Conservation (phyloP, 2,113 vertebrate genomes). For the Oenanthe oenanthe region DNA sequence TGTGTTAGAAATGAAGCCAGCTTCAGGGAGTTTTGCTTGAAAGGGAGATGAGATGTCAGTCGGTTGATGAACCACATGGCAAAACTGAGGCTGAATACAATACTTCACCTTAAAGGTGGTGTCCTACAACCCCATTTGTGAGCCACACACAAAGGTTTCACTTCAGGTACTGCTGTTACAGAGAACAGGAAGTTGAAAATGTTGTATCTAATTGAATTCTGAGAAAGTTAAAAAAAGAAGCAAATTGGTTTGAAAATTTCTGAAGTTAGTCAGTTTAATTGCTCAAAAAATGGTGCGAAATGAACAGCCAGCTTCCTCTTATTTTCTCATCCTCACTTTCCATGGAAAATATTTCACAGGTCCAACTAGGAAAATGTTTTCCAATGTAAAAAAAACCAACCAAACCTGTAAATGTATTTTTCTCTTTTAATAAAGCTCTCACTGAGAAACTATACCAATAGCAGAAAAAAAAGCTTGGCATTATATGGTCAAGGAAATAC, state of each 20-base stretch:
- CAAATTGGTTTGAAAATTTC: background rate
- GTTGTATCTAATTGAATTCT: background rate
- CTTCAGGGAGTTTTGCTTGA: background rate
- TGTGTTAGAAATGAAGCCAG: background rate
- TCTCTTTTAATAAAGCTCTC: background rate
- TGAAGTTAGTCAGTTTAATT: background rate
- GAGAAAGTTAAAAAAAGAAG: background rate
- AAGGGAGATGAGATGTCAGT: background rate
- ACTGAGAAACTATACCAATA: background rate
- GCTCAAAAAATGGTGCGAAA: background rate
- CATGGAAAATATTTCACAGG: background rate
- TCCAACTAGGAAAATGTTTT: background rate
- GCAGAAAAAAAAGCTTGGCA: background rate
- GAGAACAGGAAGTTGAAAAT: background rate
- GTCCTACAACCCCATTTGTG: background rate
- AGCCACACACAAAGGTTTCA: background rate
- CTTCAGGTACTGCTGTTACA: background rate
- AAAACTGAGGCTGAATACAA: background rate
- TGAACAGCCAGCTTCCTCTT: background rate
- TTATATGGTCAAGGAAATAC: background rate
- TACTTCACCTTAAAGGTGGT: background rate
- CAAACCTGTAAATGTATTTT: background rate
- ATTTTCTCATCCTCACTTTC: background rate
- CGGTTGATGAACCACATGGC: background rate
- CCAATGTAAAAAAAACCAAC: background rate